Evolutionary conservation across 2,113 vertebrate species (phyloP).

Genomic region (Origma solitaria): DNA sequence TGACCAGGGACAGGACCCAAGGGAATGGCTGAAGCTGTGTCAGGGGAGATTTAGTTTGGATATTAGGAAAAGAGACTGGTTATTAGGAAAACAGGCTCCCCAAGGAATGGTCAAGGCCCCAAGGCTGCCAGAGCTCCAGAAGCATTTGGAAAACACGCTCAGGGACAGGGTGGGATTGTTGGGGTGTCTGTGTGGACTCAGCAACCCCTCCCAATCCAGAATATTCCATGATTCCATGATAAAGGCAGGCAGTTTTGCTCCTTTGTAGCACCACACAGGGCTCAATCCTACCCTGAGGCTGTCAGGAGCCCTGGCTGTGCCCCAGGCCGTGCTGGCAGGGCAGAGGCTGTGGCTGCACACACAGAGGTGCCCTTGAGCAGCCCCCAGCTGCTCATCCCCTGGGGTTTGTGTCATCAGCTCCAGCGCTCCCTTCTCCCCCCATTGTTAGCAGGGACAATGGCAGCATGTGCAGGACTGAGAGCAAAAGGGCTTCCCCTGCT

Average conservation of each 20-base stretch:
- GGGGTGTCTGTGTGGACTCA: not conserved
- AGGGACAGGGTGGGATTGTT: not conserved
- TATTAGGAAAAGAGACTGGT: not conserved
- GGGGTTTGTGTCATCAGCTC: conserved; percentile 25
- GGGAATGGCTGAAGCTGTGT: not conserved
- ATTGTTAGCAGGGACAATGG: conserved; percentile 22
- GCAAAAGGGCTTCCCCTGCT: not conserved
- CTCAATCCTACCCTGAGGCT: rapidly evolving
- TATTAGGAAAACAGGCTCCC: not conserved
- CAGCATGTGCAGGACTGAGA: not conserved
- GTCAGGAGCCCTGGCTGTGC: not conserved
- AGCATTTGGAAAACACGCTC: rapidly evolving
- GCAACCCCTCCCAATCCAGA: not conserved
- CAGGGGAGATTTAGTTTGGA: too few species aligned
- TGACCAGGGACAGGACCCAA: not conserved
- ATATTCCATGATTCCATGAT: not conserved
- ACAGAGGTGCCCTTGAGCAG: conserved; percentile 32
- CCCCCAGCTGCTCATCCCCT: conserved; percentile 3
- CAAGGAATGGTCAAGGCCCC: rapidly evolving
- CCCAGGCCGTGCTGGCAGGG: not conserved
- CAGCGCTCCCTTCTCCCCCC: not conserved
- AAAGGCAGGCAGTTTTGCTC: not conserved
- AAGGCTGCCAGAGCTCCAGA: not conserved
- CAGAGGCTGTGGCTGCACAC: not conserved
- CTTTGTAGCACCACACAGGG: not conserved